phyloP scores from a whole-genome alignment of 2,888 invertebrate genomes.

The Rhopalosiphum nymphaeae region DNA sequence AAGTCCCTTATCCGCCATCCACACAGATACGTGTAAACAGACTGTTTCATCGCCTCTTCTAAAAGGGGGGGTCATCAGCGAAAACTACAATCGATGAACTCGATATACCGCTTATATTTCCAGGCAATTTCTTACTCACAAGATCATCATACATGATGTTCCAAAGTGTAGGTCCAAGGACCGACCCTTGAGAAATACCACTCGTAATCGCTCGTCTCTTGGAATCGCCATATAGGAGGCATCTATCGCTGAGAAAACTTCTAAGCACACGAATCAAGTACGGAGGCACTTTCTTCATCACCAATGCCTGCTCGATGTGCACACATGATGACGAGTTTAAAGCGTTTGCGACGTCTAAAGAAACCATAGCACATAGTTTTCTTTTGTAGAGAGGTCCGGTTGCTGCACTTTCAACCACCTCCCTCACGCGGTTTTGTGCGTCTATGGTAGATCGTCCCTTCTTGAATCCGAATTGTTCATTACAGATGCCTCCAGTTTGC shows the following conservation, averaged over 20 bases:
- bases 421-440: too few relatives aligned
- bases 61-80: background rate
- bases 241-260: background rate
- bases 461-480: too few relatives aligned
- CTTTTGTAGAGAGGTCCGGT: too few relatives aligned
- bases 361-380: too few relatives aligned
- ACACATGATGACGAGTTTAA: too few relatives aligned
- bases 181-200: background rate
- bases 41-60: background rate
- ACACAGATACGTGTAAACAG: background rate
- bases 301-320: background rate
- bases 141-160: background rate
- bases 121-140: background rate
- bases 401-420: too few relatives aligned
- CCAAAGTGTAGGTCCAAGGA: background rate
- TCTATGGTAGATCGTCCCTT: too few relatives aligned
- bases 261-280: background rate
- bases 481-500: too few relatives aligned
- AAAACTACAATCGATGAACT: background rate
- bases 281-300: constrained; percentile 41
- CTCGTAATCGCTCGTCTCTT: background rate
- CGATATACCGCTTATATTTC: background rate
- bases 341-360: too few relatives aligned
- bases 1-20: background rate
- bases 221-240: background rate